Percentiles rank a stretch among this genome's conserved stretches.
Evolutionary conservation across 2,113 vertebrate genomes (phyloP).

Genomic region (Chloropsis hardwickii): DNA sequence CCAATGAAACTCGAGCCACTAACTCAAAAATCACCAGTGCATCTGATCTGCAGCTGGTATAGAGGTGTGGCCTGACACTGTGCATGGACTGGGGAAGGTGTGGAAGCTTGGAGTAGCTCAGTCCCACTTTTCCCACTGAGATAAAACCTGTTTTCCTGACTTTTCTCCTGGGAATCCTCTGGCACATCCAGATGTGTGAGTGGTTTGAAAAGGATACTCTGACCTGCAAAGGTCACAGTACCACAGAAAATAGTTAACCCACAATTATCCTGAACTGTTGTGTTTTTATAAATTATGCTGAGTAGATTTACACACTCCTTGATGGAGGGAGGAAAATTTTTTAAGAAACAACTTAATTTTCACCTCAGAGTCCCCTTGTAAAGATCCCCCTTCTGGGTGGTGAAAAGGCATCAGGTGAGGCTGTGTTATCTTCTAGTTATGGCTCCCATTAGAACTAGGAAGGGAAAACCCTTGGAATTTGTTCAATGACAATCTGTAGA

Average conservation of each 20-base stretch:
- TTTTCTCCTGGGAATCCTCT: background rate
- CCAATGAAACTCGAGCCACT: background rate
- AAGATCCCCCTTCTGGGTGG: background rate
- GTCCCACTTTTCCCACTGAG: background rate
- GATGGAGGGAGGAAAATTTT: rapidly evolving
- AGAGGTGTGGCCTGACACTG: background rate
- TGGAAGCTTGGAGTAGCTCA: background rate
- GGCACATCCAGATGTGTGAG: background rate
- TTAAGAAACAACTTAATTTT: background rate
- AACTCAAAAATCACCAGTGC: background rate
- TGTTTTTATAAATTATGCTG: background rate
- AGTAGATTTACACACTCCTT: background rate
- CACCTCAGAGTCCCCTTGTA: background rate
- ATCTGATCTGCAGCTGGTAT: background rate
- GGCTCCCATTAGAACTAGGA: background rate
- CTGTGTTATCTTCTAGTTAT: background rate
- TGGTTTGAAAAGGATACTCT: background rate
- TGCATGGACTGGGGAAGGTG: background rate
- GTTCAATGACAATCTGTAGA: background rate
- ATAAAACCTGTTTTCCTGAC: background rate
- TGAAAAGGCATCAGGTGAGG: background rate
- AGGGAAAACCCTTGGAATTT: background rate
- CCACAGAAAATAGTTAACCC: background rate
- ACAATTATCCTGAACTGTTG: background rate
- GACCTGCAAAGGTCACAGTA: background rate